Evolutionary conservation across 1,140 invertebrate genomes (phyloP), one percentile per base, ranked within the genome.

Genomic region (Aphaenogaster floridana): DNA sequence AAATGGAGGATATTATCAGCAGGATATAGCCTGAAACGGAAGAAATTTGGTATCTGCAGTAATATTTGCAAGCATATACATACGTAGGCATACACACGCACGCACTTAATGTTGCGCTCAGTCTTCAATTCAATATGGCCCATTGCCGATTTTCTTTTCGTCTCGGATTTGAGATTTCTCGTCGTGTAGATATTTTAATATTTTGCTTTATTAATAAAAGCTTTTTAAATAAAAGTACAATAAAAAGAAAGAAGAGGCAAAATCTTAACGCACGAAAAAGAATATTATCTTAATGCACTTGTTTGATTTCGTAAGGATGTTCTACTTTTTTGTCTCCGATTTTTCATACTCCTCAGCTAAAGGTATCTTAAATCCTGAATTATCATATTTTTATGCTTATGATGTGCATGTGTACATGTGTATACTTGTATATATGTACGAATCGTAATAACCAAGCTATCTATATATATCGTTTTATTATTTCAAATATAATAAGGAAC

Each of bases 41-140:
- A 50, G 9, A 72, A 50, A 69, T 7, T 50, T 28, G 0, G n/a
- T 54, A 54, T 21, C 2, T 54, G n/a, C 4, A 39, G 1, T 11
- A 36, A n/a, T 7, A 74, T 54, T n/a, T 54, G 9, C 28, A 34
- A 34, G 15, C 28, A n/a, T 15, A 52, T 17, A 11, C 21, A 11
- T 48, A 48, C 39, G 28, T 66, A 17, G 3, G n/a, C n/a, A 45
- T 39, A 69, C 34, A 11, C 21, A 48, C n/a, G n/a, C 8, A 42
- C 4, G 4, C 17, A 11, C 13, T 5, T 71, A 48, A 69, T 9
- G 21, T 15, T 71, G 39, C 11, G 28, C 9, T 48, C 42, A 50
- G 15, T 71, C 13, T 71, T 71, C 21, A 71, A 50, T 71, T 71
- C 21, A 71, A 50, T 71, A 17, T 71, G 13, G 42, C 21, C 68